Base-by-base conservation (phyloP, 2,888 invertebrate genomes). In the Callimorpha dominula region DNA sequence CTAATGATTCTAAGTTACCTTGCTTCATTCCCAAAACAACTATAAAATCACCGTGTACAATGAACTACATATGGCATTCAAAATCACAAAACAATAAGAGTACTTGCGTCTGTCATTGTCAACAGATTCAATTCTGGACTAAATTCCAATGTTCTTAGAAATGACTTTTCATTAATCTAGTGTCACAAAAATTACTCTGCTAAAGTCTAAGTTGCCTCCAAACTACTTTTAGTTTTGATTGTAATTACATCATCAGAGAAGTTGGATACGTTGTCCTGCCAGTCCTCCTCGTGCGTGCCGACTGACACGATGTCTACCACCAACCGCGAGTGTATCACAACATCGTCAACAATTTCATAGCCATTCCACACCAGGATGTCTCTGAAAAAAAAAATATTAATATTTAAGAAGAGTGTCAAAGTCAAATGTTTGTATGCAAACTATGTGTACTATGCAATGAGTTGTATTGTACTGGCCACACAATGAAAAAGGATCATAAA, bases 301-400 rank as follows among this genome's bases (percentile, higher is more conserved):
- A 85, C 75, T 0, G 93, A 91, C 0, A 80, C 77, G 15, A 81
- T 78, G 72, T 92, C 92, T 0, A 89, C 78, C 0, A 89, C 84
- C 1, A 91, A 68, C 0, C 93, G 89, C 3, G 91, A 89, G 72
- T 94, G 89, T 8, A 95, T 87, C 71, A 95, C 86, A 14, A 91
- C 78, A 57, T 92, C 86, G 6, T 88, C 88, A 0, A 86, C 84
- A 9, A 95, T 78, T 76, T 94, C 92, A 69, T 95, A 95, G 1
- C 95, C 95, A 65, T 95, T 94, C 94, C 95, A 95, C 77, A 93
- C 94, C 15, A 95, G 80, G 0, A 95, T 81, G 46, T 95, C 94
- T 80, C 95, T 95, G 88, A 8, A 86, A 88, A 66, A 75, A 50
- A 71, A 40, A 65, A 31, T 31, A 31, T 31, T 31, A 31, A 31